phyloP scores from a whole-genome alignment of 2,113 vertebrate species.

The Tamias sibiricus region DNA sequence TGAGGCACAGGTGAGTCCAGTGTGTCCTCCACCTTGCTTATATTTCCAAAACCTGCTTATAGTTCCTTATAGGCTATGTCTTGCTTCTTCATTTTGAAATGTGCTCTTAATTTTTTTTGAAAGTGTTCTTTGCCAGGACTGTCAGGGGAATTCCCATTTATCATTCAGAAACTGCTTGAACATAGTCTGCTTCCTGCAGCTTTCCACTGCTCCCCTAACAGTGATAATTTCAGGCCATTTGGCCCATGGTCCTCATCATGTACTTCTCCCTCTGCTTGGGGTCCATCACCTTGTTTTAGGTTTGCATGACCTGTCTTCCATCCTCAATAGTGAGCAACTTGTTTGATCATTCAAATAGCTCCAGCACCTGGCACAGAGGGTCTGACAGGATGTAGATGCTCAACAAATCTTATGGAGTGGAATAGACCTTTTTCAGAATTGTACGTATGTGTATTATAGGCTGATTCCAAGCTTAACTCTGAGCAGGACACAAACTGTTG shows the following conservation, averaged over 20 bases:
- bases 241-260: too few relatives aligned
- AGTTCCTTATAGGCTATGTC: too few relatives aligned
- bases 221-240: neutral
- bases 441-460: neutral
- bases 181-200: neutral
- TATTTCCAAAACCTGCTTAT: neutral
- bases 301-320: neutral
- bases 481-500: neutral
- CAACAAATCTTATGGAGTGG: neutral
- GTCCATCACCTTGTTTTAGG: rapidly evolving
- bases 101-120: neutral
- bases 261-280: neutral
- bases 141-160: neutral
- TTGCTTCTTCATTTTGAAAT: neutral
- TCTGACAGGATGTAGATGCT: neutral
- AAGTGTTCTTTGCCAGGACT: neutral
- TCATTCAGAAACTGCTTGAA: neutral
- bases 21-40: neutral
- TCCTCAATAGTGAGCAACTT: neutral
- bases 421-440: neutral
- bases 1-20: neutral
- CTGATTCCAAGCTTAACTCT: neutral
- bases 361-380: neutral
- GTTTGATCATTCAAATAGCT: neutral
- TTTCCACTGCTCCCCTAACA: neutral